A percentile compares a stretch with the other conserved stretches of the same genome.
phyloP scores from a whole-genome alignment of 2,888 invertebrate species.

The Brachyopa scutellaris region DNA sequence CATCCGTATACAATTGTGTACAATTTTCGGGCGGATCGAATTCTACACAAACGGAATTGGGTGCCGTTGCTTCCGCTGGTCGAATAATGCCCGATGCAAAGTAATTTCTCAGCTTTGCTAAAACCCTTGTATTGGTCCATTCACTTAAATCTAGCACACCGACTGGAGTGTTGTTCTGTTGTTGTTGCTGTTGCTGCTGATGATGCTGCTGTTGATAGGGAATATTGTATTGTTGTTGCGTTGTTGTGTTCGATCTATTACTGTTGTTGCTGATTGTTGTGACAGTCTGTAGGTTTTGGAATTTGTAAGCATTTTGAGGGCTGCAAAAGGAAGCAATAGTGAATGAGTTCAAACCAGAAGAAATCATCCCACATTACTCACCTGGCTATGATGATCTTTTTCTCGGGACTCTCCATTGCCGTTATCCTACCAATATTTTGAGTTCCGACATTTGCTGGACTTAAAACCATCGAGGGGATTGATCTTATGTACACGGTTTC shows the following conservation, averaged over 20 bases:
- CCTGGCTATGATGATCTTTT: conserved; percentile 77
- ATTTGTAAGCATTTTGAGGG: conserved; percentile 76
- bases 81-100: conserved; percentile 95
- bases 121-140: conserved; percentile 95
- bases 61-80: conserved; percentile 86
- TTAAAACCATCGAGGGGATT: conserved; percentile 73
- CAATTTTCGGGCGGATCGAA: conserved; percentile 90
- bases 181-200: conserved; percentile 80
- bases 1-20: conserved; percentile 88
- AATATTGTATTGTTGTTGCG: conserved; percentile 65
- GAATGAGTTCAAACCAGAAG: not conserved
- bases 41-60: conserved; percentile 89
- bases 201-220: conserved; percentile 83
- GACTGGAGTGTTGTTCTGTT: conserved; percentile 77
- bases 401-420: conserved; percentile 76
- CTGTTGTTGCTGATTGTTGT: conserved; percentile 73
- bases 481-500: conserved; percentile 75
- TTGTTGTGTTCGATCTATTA: conserved; percentile 72
- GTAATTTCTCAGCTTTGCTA: conserved; percentile 91
- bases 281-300: conserved; percentile 75
- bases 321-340: conserved; percentile 62
- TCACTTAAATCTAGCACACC: conserved; percentile 91
- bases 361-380: conserved; percentile 43
- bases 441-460: conserved; percentile 73
- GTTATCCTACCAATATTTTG: conserved; percentile 74